Evolutionary conservation across 2,113 vertebrate species (phyloP), one percentile per base, ranked within the genome.

Genomic region (Muscicapa adusta): DNA sequence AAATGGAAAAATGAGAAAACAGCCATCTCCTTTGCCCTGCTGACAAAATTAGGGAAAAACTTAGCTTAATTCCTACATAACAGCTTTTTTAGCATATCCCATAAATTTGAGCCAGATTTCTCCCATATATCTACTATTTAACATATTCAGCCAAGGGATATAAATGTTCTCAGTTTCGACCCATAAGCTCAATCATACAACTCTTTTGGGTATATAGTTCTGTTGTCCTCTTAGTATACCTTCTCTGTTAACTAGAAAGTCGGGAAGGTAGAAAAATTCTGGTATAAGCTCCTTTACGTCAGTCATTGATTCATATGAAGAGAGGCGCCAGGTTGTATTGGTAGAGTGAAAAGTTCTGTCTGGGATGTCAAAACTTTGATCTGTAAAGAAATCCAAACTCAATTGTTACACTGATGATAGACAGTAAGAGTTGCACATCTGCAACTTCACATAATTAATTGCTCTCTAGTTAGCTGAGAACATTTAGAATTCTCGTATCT

Each of bases 351-450:
- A 99, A 24, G 99, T 99, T 97, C 99, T 98, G 98, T 99, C 99
- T 65, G 99, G 99, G 95, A 99, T 99, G 98, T 99, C 99, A 98
- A 99, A 99, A 98, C 99, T 99, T 97, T 99, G 99, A 98, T 99
- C 99, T 99, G 97, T 75, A 95, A 97, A 96, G 92, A 95, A 95
- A 98, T 68, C 91, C 93, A 96, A 97, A 96, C 79, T 63, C 84
- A 80, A 24, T 47, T 80, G 62, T 95, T 92, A 93, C 33, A 94
- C 6, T 22, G 0, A 74, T 38, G 85, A 68, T 75, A 42, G 70
- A 61, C 50, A 68, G 0, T 42, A 84, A 47, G 29, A 76, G 38
- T 18, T 95, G 54, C 50, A 84, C 10, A 90, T n/a, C 53, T 67
- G 56, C 62, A 91, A n/a, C 70, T 85, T 75, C 33, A 78, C 5